Evolutionary conservation across 2,797 vertebrate species (phyloP), one percentile per base, ranked within the genome.

Genomic region (Prunella strophiata): DNA sequence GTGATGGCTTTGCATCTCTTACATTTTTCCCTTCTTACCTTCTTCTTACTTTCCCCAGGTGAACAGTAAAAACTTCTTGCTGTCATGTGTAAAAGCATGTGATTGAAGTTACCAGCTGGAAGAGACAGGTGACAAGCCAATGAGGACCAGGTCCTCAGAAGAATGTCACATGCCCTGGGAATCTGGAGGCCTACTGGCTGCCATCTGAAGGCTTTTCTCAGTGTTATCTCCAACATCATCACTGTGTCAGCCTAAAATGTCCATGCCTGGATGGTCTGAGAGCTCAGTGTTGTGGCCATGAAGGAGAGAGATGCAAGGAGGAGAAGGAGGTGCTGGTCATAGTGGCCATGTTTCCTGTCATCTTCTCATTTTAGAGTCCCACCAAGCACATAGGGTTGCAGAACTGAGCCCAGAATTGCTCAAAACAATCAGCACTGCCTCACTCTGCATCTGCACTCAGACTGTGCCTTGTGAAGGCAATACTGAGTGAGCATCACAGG

Each of bases 131-230:
- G 83, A 59, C 29, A 67, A 79, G 9, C 9, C 42, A 52, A 5
- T 1, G 7, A 79, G 29, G 21, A 36, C 8, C 34, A 22, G 7
- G 20, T 38, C 9, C 25, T 71, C 34, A 47, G 68, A 74, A 67
- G 66, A 77, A 16, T 0, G 0, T 17, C 19, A 23, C 0, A 1
- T 16, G 12, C 22, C 13, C 19, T 21, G 22, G 27, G 27, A 92
- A 42, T 17, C 0, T 62, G 15, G 10, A 23, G 12, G 2, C 5
- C 43, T 23, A 7, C 17, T 55, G 48, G 27, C n/a, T 83, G 30
- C 48, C 25, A 11, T 79, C 40, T 79, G 40, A 79, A 79, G 30
- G 18, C 25, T 47, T 59, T 85, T 79, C 43, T 61, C 2, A 3
- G 4, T 0, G 0, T 40, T 4, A 0, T 52, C 27, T 73, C 34